Evolutionary conservation across 2,113 vertebrate genomes (phyloP), one percentile per base, ranked within the genome.

Genomic region (Melanerpes formicivorus): DNA sequence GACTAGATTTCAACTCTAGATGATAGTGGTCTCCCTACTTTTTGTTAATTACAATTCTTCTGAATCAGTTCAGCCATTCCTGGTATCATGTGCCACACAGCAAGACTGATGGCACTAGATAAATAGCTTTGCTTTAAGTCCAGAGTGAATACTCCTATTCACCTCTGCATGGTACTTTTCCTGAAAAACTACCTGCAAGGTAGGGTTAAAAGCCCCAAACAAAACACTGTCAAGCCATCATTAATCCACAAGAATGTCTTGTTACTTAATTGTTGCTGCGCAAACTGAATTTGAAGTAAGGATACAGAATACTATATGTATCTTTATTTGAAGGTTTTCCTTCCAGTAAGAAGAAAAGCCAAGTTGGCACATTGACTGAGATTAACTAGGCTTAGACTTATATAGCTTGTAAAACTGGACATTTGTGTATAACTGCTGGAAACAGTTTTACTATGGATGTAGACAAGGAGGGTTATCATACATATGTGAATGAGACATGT

Each of bases 111-210:
- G 65, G 22, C 42, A 48, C 48, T 55, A 85, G 72, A 58, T 83
- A 90, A 93, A 95, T 71, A 93, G 75, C 58, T 62, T 62, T 91
- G 79, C 79, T 72, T 92, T 87, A 63, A 89, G 74, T 85, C 62
- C 80, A 17, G 64, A 88, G 40, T 52, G 79, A 94, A 60, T 85
- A 87, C 75, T 96, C 44, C 91, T 91, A 87, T 93, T 94, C 94
- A 87, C 84, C 89, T 91, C 87, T 83, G 81, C 87, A 42, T 85
- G 70, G 79, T 95, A 75, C 87, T 92, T 91, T 72, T 91, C 65
- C 84, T 96, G 95, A 95, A 96, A 96, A 95, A 95, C 93, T 80
- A 80, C 86, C 87, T 93, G 94, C 89, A 93, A 93, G 79, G 80
- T 93, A 69, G 65, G 87, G 87, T 91, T 96, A 95, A 95, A 96